Base-by-base conservation (phyloP, 2,113 vertebrate genomes). In the Formicarius rufipectus region DNA sequence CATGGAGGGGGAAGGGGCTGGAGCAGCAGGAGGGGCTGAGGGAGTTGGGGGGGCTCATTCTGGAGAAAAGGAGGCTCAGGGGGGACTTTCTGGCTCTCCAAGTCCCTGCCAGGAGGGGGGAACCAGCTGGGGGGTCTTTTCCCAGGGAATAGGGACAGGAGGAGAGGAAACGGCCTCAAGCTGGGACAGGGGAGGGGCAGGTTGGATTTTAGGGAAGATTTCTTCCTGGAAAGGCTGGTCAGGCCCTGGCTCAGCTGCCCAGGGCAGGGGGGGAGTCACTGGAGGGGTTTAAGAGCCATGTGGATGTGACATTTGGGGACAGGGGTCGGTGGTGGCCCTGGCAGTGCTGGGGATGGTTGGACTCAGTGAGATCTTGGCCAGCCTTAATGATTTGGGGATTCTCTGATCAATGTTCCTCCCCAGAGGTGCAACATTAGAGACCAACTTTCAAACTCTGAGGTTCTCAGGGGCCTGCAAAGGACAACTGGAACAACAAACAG, bases 1-100 rank as follows among this genome's bases (percentile, higher is more conserved):
- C 5, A 7, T 3, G 27, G 33, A 33, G 50, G 37, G 19, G 23
- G 60, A 74, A 59, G 28, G 68, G 33, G 0, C 27, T 37, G 68
- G 31, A 79, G 30, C 0, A 0, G 58, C n/a, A n/a, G n/a, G n/a
- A n/a, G n/a, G n/a, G n/a, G n/a, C 86, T 81, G 68, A 59, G 37
- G 44, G 44, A 52, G 77, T 44, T 74, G 52, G 66, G 44, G 4
- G 60, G 28, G 87, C 87, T 89, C 28, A 75, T 60, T 16, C 77
- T 67, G 78, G 78, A 82, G 69, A 1, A 75, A 53, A 89, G 60
- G 78, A 75, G 87, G 45, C 53, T 68, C 69, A 68, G 45, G 78
- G 27, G 59, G 53, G 19, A 3, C 19, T 60, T 60, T 52, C 12
- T 89, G 52, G 28, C 77, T 74, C 69, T 74, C 52, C 68, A 89